Base-by-base conservation (phyloP, 2,888 invertebrate genomes). In the Mythimna ferrago region DNA sequence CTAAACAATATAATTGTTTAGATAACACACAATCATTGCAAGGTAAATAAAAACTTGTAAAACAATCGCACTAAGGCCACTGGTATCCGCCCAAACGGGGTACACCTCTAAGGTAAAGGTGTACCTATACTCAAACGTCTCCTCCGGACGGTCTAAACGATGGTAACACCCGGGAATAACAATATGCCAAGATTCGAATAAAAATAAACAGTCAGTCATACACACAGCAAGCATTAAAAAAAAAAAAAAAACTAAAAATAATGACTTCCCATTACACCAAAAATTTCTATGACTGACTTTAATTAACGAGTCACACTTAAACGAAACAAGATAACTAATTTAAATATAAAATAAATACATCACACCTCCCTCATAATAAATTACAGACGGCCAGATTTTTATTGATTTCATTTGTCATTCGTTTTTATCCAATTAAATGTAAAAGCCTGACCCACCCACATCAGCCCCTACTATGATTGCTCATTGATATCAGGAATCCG, bases 401-500 rank as follows among this genome's bases (percentile, higher is more conserved):
- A 86, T 83, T 84, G 83, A 80, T 80, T 86, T 76, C 85, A 82
- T 86, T 76, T 81, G 76, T 86, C 86, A 82, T 77, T 81, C 71
- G 76, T 82, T 81, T 79, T 82, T 81, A 86, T 62, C 84, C 85
- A 85, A 86, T 86, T 76, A 86, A 84, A 86, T 60, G 35, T 80
- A 69, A 79, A 76, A 78, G 48, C 73, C 66, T 48, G 76, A 10
- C 70, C 78, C 78, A 71, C 86, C 82, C 77, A 86, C 84, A 75
- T 76, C 32, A 75, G 54, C 51, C n/a, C n/a, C 5, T 16, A 32
- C 32, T 11, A 11, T 6, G 26, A 32, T 48, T 48, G 48, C 16
- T 19, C 6, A 48, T 16, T 48, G 16, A 16, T 48, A 16, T 48
- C 16, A 48, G 6, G 48, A 19, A 48, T 48, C 16, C 2, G 48